Evolutionary conservation across 2,888 invertebrate genomes (phyloP), one percentile per base, ranked within the genome.

Genomic region (Petrolisthes manimaculis): DNA sequence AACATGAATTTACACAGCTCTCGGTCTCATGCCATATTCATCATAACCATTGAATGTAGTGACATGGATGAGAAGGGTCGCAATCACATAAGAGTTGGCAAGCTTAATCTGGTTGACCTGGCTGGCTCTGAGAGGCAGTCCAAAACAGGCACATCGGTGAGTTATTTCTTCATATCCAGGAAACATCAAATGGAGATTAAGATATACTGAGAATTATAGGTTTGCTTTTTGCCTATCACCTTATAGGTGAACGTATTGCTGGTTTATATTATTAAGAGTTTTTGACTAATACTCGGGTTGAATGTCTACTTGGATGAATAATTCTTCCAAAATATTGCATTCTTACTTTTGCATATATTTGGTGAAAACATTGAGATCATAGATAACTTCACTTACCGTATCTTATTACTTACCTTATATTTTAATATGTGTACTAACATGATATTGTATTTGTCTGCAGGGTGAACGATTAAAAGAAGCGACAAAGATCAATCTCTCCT

Each of bases 1-100:
- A 97, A 98, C 93, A 99, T 99, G 98, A 99, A 99, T 94, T 98
- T 98, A 93, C 98, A 99, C 93, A 98, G 98, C 92, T 98, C 98
- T 71, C 94, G 99, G 91, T 98, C 98, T 80, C 99, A 99, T 94
- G 99, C 99, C 86, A 99, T 99, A 91, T 99, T 99, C 93, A 96
- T 98, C 93, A 97, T 99, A 92, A 98, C 98, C 84, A 96, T 99
- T 79, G 99, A 99, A 94, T 98, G 98, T 95, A 96, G 96, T 91
- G 95, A 96, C 92, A 95, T 95, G 71, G 95, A 95, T 84, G 95
- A 94, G 0, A 94, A 95, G 91, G 94, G 94, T 6, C 93, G 94
- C 90, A 94, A 93, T 91, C 93, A 92, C 92, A 95, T 95, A 71
- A 93, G 97, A 92, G 98, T 98, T 81, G 99, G 99, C 77, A 97